Conservation (phyloP, 64 coral and sea anemone species). For the Trachythela sp. region DNA sequence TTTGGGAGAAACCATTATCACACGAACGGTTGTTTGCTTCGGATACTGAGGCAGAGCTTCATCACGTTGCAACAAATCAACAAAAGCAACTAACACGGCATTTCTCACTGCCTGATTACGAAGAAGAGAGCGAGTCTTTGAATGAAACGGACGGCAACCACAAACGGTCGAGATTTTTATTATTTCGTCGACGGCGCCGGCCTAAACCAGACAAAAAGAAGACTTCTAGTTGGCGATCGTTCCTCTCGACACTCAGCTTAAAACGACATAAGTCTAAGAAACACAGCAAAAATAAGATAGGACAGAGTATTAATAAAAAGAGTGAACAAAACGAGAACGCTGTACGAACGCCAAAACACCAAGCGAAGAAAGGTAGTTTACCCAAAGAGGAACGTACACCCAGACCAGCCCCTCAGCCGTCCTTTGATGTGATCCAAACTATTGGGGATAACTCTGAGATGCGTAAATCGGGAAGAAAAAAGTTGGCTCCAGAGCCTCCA, state of each 20-base stretch:
- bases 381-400: not conserved
- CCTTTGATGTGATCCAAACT: not conserved
- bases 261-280: not conserved
- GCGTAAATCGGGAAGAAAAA: not conserved
- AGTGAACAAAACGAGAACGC: not conserved
- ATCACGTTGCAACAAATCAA: not conserved
- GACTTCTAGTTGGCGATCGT: not conserved
- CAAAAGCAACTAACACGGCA: not conserved
- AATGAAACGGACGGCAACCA: not conserved
- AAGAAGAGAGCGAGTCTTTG: not conserved
- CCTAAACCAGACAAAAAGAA: not conserved
- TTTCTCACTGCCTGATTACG: not conserved
- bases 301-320: not conserved
- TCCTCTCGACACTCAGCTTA: constrained; percentile 3
- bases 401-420: not conserved
- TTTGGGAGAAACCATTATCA: not conserved
- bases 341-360: not conserved
- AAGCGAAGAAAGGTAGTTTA: not conserved
- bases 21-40: not conserved
- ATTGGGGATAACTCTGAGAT: not conserved
- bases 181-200: not conserved
- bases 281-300: not conserved
- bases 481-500: not conserved
- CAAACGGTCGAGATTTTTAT: not conserved
- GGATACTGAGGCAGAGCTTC: not conserved